These are phyloP conservation scores for Anableps anableps DNA, from an alignment of 2,797 vertebrate genomes.

Conservation along the genomic window DNA sequence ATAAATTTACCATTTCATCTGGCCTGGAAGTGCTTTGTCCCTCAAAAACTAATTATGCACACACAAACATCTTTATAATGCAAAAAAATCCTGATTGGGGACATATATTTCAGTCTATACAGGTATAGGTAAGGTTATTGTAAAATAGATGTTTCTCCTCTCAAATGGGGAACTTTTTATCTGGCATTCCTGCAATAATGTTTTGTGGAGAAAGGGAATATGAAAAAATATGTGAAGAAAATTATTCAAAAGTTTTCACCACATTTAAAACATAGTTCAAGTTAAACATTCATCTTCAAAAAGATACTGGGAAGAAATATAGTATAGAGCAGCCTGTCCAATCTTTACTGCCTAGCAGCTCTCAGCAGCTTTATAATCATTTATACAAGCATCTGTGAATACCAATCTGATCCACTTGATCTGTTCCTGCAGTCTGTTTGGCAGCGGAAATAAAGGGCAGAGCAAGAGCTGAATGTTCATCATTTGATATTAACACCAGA, in stretches of 20 bases:
- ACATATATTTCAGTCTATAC: background rate
- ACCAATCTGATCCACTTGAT: slow-evolving; percentile 57
- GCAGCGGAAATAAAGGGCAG: slow-evolving; percentile 64
- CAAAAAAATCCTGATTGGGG: no score
- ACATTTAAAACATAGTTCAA: background rate
- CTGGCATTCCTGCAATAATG: background rate
- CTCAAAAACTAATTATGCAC: background rate
- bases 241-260: background rate
- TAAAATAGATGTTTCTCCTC: background rate
- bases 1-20: background rate
- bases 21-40: background rate
- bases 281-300: background rate
- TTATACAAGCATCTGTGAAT: slow-evolving; percentile 54
- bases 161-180: background rate
- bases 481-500: slow-evolving; percentile 74
- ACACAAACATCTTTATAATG: no score
- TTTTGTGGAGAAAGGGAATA: background rate
- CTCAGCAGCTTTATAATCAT: slow-evolving; percentile 56
- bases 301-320: background rate
- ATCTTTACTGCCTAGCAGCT: slow-evolving; percentile 45
- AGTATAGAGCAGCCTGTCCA: background rate
- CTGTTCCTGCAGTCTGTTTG: slow-evolving; percentile 62
- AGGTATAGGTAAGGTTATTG: no score
- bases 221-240: background rate
- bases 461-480: slow-evolving; percentile 68